phyloP scores from a whole-genome alignment of 2,797 vertebrate genomes.

The Amphiprion clarkii region DNA sequence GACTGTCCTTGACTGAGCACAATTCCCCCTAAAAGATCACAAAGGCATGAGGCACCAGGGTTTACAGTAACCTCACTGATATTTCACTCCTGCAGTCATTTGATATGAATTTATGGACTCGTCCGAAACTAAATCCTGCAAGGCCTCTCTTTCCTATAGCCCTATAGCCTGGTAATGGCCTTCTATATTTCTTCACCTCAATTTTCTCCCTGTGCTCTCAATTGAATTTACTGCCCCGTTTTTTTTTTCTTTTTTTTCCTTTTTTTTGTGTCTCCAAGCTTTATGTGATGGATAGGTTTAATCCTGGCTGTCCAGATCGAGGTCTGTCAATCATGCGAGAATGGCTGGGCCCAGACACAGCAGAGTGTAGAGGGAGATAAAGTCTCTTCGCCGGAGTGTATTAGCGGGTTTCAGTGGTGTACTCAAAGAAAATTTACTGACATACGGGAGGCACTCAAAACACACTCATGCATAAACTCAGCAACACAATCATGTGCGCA shows the following conservation, averaged over 20 bases:
- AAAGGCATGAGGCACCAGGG: slow-evolving; percentile 68
- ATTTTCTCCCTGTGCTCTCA: slow-evolving; percentile 83
- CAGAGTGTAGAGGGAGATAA: slow-evolving; percentile 73
- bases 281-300: slow-evolving; percentile 87
- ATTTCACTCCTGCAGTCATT: slow-evolving; percentile 84
- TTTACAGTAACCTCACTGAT: slow-evolving; percentile 81
- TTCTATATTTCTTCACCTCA: slow-evolving; percentile 88
- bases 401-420: slow-evolving; percentile 76
- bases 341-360: slow-evolving; percentile 68
- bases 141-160: slow-evolving; percentile 83
- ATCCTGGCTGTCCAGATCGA: slow-evolving; percentile 83
- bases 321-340: slow-evolving; percentile 84
- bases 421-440: slow-evolving; percentile 79
- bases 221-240: slow-evolving; percentile 86
- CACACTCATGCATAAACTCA: slow-evolving; percentile 71
- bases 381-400: slow-evolving; percentile 75
- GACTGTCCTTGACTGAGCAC: slow-evolving; percentile 76
- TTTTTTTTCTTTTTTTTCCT: slow-evolving; percentile 42
- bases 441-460: slow-evolving; percentile 70
- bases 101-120: slow-evolving; percentile 88
- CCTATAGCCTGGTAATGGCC: slow-evolving; percentile 85
- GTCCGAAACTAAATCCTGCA: slow-evolving; percentile 84
- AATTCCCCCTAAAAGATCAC: slow-evolving; percentile 76
- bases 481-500: slow-evolving; percentile 58
- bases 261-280: slow-evolving; percentile 80